Percentiles rank a stretch among this genome's conserved stretches.
Conservation (phyloP, 1,140 invertebrate species). For the Drosophila carrolli region DNA sequence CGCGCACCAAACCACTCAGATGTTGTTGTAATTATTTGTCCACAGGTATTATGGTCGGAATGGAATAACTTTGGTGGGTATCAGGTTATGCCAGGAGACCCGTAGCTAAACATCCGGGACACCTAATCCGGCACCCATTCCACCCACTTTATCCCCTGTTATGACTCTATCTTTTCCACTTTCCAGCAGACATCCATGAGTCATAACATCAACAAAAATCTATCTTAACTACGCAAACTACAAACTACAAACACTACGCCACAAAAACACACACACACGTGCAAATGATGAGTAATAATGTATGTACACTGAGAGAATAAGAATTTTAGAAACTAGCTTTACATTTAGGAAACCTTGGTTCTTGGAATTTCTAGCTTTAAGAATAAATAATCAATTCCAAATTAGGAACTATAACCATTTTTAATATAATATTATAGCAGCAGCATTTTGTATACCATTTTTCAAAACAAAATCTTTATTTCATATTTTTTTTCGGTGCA, state of each 20-base stretch:
- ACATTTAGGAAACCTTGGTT: too few relatives aligned
- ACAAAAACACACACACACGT: conserved; percentile 13
- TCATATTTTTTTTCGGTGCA: not conserved
- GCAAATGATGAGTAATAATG: conserved; percentile 36
- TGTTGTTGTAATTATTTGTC: conserved; percentile 77
- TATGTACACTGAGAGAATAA: not conserved
- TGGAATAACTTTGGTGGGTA: conserved; percentile 49
- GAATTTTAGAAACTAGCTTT: too few relatives aligned
- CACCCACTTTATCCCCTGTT: conserved; percentile 7
- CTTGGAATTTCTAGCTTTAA: too few relatives aligned
- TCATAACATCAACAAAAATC: conserved; percentile 36
- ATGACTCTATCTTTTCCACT: conserved; percentile 14
- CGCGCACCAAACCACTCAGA: conserved; percentile 26
- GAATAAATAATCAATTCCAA: too few relatives aligned
- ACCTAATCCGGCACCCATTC: conserved; percentile 22
- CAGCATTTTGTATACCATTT: too few relatives aligned
- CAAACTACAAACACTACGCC: not conserved
- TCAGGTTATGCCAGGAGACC: conserved; percentile 62
- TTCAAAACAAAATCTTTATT: too few relatives aligned
- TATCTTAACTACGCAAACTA: conserved; percentile 17
- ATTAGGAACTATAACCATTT: too few relatives aligned
- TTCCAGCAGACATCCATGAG: conserved; percentile 25
- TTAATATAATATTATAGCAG: too few relatives aligned
- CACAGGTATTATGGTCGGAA: conserved; percentile 67
- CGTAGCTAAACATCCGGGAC: conserved; percentile 11